Evolutionary conservation across 2,888 invertebrate species (phyloP).

Genomic region (Unio delphinus): DNA sequence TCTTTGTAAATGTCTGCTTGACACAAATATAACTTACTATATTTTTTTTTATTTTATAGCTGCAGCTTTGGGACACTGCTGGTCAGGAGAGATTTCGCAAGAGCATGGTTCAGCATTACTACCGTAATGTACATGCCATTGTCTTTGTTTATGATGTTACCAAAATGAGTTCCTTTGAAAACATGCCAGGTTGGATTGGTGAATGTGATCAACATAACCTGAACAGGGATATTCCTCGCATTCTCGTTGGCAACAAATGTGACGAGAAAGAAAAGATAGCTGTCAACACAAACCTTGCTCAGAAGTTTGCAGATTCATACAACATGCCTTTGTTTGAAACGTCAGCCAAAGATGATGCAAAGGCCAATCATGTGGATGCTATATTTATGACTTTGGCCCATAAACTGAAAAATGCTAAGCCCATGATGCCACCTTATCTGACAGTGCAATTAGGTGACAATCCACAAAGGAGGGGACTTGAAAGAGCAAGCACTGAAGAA

Average conservation of each 20-base stretch:
- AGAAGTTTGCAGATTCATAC: slow-evolving; percentile 74
- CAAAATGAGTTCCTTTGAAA: slow-evolving; percentile 78
- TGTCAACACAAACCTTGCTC: slow-evolving; percentile 82
- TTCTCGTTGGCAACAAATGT: slow-evolving; percentile 87
- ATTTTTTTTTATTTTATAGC: slow-evolving; percentile 73
- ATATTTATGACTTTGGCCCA: slow-evolving; percentile 88
- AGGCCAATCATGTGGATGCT: slow-evolving; percentile 84
- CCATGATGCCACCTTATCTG: slow-evolving; percentile 74
- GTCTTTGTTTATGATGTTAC: slow-evolving; percentile 88
- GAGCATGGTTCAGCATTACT: slow-evolving; percentile 88
- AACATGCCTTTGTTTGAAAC: slow-evolving; percentile 88
- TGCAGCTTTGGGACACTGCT: slow-evolving; percentile 85
- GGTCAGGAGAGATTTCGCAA: slow-evolving; percentile 87
- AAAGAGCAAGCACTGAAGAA: slow-evolving; percentile 40
- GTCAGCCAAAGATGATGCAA: slow-evolving; percentile 82
- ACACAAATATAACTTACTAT: no score
- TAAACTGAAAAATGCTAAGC: slow-evolving; percentile 80
- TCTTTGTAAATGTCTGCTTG: no score
- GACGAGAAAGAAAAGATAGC: slow-evolving; percentile 76
- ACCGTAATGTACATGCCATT: slow-evolving; percentile 87
- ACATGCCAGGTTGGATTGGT: slow-evolving; percentile 82
- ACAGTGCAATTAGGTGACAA: slow-evolving; percentile 49
- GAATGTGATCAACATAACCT: slow-evolving; percentile 82
- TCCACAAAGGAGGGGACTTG: slow-evolving; percentile 49
- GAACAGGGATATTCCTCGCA: slow-evolving; percentile 78